Conservation (phyloP, 2,797 vertebrate species). For the Scyliorhinus canicula region DNA sequence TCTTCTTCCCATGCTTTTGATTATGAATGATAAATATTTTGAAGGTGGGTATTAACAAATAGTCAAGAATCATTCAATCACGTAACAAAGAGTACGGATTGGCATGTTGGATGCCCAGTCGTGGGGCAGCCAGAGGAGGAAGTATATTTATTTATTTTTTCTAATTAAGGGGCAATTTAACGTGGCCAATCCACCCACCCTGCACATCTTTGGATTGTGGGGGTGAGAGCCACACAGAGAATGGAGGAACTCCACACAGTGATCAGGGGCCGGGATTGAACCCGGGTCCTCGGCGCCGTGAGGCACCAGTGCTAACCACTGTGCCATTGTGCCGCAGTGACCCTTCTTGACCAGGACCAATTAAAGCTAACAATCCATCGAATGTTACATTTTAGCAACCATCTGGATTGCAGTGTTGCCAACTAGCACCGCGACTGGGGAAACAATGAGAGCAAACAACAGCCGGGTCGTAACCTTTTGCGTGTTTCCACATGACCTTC, state of each 20-base stretch:
- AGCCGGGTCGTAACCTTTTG: constrained; percentile 68
- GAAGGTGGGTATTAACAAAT: background rate
- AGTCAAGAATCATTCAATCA: background rate
- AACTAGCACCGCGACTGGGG: too few relatives aligned
- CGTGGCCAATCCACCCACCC: too few relatives aligned
- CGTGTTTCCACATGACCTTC: constrained; percentile 97
- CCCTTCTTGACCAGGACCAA: background rate
- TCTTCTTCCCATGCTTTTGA: background rate
- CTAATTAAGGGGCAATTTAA: too few relatives aligned
- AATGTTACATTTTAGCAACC: background rate
- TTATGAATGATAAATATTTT: background rate
- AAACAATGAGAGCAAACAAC: constrained; percentile 44
- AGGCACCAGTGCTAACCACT: too few relatives aligned
- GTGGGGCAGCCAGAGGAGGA: background rate
- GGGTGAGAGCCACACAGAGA: too few relatives aligned
- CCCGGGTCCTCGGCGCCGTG: too few relatives aligned
- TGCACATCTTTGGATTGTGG: too few relatives aligned
- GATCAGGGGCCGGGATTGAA: too few relatives aligned
- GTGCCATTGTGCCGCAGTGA: too few relatives aligned
- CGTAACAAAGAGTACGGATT: background rate
- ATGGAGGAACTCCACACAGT: too few relatives aligned
- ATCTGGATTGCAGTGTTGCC: background rate
- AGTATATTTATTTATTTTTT: too few relatives aligned
- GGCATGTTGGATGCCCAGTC: background rate
- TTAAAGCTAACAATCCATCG: background rate